phyloP scores from a whole-genome alignment of 2,888 invertebrate genomes.

The Nasonia oneida region DNA sequence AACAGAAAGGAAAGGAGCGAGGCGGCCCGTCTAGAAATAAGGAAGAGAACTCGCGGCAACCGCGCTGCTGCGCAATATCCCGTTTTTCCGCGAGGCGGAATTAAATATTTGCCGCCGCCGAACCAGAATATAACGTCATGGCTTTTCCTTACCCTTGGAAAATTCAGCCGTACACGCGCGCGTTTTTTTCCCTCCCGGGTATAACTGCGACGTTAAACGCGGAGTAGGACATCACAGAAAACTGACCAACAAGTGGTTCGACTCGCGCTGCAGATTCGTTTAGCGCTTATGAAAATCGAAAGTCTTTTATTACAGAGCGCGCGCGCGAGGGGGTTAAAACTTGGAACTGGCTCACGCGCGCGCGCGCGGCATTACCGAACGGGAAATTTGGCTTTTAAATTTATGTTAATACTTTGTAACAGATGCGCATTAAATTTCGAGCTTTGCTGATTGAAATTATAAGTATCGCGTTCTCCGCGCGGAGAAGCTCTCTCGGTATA shows the following conservation, averaged over 20 bases:
- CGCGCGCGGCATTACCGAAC: not conserved
- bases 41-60: constrained; percentile 58
- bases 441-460: constrained; percentile 37
- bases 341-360: not conserved
- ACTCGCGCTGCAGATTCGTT: not conserved
- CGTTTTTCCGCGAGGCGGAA: constrained; percentile 71
- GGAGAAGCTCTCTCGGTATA: constrained; percentile 19
- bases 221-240: too few species aligned
- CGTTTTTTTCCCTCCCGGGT: too few species aligned
- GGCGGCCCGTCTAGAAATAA: constrained; percentile 36
- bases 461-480: constrained; percentile 28
- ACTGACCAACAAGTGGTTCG: constrained; percentile 33
- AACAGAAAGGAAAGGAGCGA: constrained; percentile 27
- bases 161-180: too few species aligned
- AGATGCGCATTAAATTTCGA: constrained; percentile 55
- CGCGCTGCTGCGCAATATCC: constrained; percentile 70
- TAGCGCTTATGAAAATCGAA: constrained; percentile 7
- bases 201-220: too few species aligned
- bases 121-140: constrained; percentile 28
- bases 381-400: constrained; percentile 46
- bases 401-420: constrained; percentile 48
- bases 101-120: constrained; percentile 73
- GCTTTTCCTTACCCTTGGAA: too few species aligned
- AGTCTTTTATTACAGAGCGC: not conserved
- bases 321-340: not conserved